Evolutionary conservation across 2,113 vertebrate genomes (phyloP).

Genomic region (rat (Rattus norvegicus)): GRCr8 NC_086032.1:59821001-59821500

Average conservation of each 20-base stretch:
- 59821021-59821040: neutral
- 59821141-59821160: neutral
- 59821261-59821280: neutral
- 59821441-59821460: slow-evolving; percentile 60
- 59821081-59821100: neutral
- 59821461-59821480: slow-evolving; percentile 38
- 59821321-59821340: slow-evolving; percentile 60
- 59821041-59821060: neutral
- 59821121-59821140: neutral
- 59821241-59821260: slow-evolving; percentile 45
- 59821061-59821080: neutral
- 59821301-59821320: slow-evolving; percentile 62
- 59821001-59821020: neutral
- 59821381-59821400: slow-evolving; percentile 31
- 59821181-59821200: neutral
- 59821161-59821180: neutral
- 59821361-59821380: slow-evolving; percentile 35
- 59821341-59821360: slow-evolving; percentile 22
- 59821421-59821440: slow-evolving; percentile 65
- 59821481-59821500: slow-evolving; percentile 43
- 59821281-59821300: slow-evolving; percentile 30
- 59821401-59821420: slow-evolving; percentile 45
- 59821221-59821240: neutral
- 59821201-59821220: slow-evolving; percentile 1
- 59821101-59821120: neutral